Evolutionary conservation across 2,888 invertebrate genomes (phyloP).

Genomic region (Xanthia icteritia): DNA sequence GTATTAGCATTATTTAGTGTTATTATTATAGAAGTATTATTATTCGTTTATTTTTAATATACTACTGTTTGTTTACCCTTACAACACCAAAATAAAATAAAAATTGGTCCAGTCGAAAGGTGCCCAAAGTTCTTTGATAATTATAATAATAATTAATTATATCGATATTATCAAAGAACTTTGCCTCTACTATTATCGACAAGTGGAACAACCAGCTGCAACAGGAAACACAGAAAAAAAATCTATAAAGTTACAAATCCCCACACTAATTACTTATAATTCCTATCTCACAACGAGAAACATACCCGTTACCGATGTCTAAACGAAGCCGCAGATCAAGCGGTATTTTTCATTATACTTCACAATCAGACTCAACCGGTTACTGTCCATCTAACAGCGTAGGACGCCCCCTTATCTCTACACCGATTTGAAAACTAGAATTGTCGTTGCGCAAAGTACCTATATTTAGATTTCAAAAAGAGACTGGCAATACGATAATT

Average conservation of each 20-base stretch:
- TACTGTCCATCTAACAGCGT: conserved; percentile 68
- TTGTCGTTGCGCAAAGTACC: conserved; percentile 62
- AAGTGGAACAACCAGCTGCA: background rate
- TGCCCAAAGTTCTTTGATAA: no score
- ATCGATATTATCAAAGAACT: no score
- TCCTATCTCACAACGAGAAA: conserved; percentile 45
- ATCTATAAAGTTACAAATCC: conserved; percentile 9
- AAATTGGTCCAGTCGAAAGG: no score
- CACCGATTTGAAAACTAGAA: conserved; percentile 68
- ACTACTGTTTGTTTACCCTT: no score
- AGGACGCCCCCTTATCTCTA: conserved; percentile 72
- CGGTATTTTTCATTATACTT: conserved; percentile 78
- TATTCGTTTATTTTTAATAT: no score
- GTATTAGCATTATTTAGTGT: background rate
- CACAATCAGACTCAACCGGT: conserved; percentile 68
- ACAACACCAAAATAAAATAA: no score
- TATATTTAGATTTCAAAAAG: conserved; percentile 62
- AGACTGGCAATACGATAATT: conserved; percentile 55
- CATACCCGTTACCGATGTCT: conserved; percentile 49
- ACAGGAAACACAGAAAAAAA: background rate
- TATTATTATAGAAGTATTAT: no score
- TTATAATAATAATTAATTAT: no score
- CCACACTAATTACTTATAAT: conserved; percentile 39
- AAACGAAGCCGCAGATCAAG: conserved; percentile 64
- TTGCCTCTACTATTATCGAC: no score